Evolutionary conservation across 2,888 invertebrate genomes (phyloP).

Genomic region (Rhopalosiphum nymphaeae): DNA sequence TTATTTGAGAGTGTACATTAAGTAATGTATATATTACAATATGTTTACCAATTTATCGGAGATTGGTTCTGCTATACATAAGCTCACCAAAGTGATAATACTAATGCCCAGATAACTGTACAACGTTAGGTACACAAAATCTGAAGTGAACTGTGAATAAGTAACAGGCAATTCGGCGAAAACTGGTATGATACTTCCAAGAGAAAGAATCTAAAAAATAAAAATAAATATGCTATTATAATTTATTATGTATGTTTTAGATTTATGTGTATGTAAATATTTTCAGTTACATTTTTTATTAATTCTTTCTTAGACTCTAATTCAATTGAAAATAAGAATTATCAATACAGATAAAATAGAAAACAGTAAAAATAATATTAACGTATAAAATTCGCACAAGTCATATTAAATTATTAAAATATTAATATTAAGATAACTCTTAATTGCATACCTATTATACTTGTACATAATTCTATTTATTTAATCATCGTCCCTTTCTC

Average conservation of each 20-base stretch:
- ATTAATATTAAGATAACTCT: background rate
- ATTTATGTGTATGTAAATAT: background rate
- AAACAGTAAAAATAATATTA: background rate
- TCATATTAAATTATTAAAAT: background rate
- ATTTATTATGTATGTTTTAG: background rate
- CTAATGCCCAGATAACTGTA: slow-evolving; percentile 48
- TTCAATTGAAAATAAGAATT: background rate
- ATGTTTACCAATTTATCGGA: slow-evolving; percentile 47
- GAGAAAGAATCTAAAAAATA: slow-evolving; percentile 43
- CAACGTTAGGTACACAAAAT: slow-evolving; percentile 30
- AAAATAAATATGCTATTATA: background rate
- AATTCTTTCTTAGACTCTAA: background rate
- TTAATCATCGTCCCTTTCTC: background rate
- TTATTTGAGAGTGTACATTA: background rate
- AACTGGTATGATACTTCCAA: slow-evolving; percentile 22
- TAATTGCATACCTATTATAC: background rate
- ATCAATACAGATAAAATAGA: background rate
- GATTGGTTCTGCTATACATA: slow-evolving; percentile 50
- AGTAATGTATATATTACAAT: background rate
- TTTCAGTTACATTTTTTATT: background rate
- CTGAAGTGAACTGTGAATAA: background rate
- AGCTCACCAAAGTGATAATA: slow-evolving; percentile 20
- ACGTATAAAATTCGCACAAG: background rate
- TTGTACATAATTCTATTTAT: background rate
- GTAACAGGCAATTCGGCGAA: background rate